These are phyloP conservation scores for Rhodeus uyekii DNA, from an alignment of 2,797 vertebrate genomes.

Conservation along the genomic window DNA sequence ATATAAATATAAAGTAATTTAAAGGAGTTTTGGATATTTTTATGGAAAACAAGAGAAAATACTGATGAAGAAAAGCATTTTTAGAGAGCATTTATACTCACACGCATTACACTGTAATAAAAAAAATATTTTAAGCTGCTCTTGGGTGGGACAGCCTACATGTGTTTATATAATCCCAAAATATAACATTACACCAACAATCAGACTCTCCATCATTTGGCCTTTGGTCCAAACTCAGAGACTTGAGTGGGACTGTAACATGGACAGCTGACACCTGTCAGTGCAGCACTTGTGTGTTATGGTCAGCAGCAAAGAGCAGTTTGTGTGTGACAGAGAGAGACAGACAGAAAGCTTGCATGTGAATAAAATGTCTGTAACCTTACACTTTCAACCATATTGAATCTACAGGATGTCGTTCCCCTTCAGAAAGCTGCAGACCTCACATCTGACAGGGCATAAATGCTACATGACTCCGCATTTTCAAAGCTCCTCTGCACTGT, in stretches of 20 bases:
- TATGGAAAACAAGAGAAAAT: neutral
- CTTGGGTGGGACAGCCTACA: conserved; percentile 1
- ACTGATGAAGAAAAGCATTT: neutral
- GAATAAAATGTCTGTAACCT: conserved; percentile 54
- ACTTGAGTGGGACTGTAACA: conserved; percentile 14
- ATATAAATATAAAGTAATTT: neutral
- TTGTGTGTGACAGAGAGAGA: conserved; percentile 19
- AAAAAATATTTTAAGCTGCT: neutral
- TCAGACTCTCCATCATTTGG: conserved; percentile 5
- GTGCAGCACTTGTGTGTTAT: conserved; percentile 33
- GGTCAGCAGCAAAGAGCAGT: conserved; percentile 18
- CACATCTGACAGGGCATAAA: conserved; percentile 15
- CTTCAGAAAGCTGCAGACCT: conserved; percentile 27
- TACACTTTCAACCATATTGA: conserved; percentile 57
- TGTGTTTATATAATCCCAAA: conserved; percentile 7
- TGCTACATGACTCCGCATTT: conserved; percentile 40
- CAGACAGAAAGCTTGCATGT: neutral
- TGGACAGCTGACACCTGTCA: conserved; percentile 66
- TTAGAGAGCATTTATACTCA: neutral
- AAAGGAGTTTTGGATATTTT: neutral
- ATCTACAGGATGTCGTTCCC: conserved; percentile 48
- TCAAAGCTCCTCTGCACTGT: conserved; percentile 2
- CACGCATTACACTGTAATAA: neutral
- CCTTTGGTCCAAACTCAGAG: conserved; percentile 24
- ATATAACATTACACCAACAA: conserved; percentile 18